Percentiles rank a stretch among this genome's conserved stretches.
Evolutionary conservation across 2,888 invertebrate genomes (phyloP).

Genomic region (Erannis defoliaria): DNA sequence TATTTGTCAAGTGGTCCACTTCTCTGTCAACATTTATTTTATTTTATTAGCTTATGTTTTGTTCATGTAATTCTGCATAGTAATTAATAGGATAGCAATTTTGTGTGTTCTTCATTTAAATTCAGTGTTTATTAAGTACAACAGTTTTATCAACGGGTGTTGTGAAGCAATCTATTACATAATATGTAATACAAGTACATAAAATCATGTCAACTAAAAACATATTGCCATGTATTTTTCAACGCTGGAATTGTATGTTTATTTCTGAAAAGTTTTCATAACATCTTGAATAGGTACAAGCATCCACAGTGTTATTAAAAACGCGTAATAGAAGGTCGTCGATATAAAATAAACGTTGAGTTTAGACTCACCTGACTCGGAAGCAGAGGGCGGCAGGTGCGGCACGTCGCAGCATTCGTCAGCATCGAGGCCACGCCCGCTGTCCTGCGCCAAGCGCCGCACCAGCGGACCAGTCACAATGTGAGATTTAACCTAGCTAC

Average conservation of each 20-base stretch:
- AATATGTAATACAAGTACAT: not conserved
- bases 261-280: not conserved
- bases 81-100: not conserved
- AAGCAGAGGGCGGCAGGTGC: constrained; percentile 84
- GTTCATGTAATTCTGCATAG: constrained; percentile 30
- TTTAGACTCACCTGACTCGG: constrained; percentile 73
- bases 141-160: not conserved
- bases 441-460: constrained; percentile 86
- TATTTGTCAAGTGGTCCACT: constrained; percentile 70
- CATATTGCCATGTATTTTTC: not conserved
- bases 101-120: constrained; percentile 1
- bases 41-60: constrained; percentile 42
- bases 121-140: not conserved
- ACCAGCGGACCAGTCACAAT: constrained; percentile 86
- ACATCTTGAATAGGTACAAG: not conserved
- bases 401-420: constrained; percentile 85
- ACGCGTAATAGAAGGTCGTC: constrained; percentile 15
- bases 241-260: not conserved
- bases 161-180: not conserved
- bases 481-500: constrained; percentile 85
- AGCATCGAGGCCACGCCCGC: constrained; percentile 83
- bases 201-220: not conserved
- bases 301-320: not conserved
- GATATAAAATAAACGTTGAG: constrained; percentile 24
- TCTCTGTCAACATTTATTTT: constrained; percentile 74